phyloP scores from a whole-genome alignment of 2,888 invertebrate species.

The Drosophila eohydei region DNA sequence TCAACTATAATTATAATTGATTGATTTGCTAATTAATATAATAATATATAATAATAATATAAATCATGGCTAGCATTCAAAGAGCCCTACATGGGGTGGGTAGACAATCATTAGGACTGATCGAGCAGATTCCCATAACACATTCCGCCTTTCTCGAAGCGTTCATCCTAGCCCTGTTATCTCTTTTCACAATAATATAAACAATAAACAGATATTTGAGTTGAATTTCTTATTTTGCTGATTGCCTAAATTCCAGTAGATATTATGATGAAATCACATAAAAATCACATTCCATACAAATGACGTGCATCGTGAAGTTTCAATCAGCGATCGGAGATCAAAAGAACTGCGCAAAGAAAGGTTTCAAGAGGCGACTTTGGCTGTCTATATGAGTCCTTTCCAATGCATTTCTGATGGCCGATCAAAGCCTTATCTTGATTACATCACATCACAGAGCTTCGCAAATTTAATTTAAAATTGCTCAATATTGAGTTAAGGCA shows the following conservation, averaged over 20 bases:
- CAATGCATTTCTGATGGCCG: neutral
- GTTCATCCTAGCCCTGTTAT: neutral
- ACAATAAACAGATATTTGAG: neutral
- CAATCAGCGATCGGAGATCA: neutral
- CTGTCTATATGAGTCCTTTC: neutral
- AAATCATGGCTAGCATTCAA: neutral
- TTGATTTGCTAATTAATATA: neutral
- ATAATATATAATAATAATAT: too few species aligned
- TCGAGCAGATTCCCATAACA: neutral
- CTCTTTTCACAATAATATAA: neutral
- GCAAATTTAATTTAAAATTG: neutral
- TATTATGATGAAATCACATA: neutral
- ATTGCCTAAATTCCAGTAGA: neutral
- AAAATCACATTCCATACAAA: neutral
- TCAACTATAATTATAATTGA: constrained; percentile 7
- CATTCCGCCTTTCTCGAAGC: neutral
- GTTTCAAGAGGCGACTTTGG: neutral
- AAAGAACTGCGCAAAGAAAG: neutral
- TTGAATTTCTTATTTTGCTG: neutral
- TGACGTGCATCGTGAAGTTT: neutral
- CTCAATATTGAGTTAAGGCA: neutral
- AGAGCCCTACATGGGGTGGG: too few species aligned
- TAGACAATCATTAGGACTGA: too few species aligned
- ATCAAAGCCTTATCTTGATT: neutral
- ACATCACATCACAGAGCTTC: neutral